Conservation (phyloP, 2,888 invertebrate species). For the Eilema depressum region DNA sequence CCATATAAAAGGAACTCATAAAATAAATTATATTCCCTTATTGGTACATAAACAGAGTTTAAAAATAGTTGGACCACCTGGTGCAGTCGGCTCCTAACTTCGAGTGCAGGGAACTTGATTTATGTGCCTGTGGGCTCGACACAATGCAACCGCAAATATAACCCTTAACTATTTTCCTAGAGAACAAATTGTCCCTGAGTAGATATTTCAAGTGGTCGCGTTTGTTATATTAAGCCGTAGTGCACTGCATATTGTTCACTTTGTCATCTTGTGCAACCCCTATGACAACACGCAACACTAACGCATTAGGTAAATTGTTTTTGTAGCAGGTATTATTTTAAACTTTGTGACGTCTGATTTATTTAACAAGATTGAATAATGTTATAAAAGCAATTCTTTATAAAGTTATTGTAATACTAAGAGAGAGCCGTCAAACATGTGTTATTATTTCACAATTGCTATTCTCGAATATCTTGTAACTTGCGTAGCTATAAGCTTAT, state of each 20-base stretch:
- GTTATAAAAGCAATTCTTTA: background rate
- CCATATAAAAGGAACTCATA: constrained; percentile 76
- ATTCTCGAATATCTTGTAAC: background rate
- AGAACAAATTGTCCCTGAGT: constrained; percentile 68
- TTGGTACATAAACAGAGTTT: constrained; percentile 76
- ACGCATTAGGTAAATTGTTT: constrained; percentile 26
- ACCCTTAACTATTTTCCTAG: constrained; percentile 80
- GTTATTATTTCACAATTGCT: background rate
- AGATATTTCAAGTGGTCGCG: constrained; percentile 64
- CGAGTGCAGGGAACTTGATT: constrained; percentile 77
- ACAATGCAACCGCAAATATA: constrained; percentile 83
- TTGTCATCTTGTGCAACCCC: constrained; percentile 45
- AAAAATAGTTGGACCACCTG: constrained; percentile 84
- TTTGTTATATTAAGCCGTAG: constrained; percentile 32
- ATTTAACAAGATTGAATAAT: background rate
- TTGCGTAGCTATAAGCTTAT: background rate
- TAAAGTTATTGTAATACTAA: background rate
- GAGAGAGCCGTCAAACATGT: background rate
- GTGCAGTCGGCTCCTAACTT: constrained; percentile 70
- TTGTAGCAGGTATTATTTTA: background rate
- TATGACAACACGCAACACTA: constrained; percentile 41
- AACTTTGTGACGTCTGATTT: too few species aligned
- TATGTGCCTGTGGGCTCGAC: constrained; percentile 71
- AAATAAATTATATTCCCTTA: constrained; percentile 79
- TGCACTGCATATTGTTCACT: constrained; percentile 51